Percentiles rank a stretch among this genome's conserved stretches.
phyloP scores from a whole-genome alignment of 2,888 invertebrate genomes.

The Gymnosoma rotundatum region DNA sequence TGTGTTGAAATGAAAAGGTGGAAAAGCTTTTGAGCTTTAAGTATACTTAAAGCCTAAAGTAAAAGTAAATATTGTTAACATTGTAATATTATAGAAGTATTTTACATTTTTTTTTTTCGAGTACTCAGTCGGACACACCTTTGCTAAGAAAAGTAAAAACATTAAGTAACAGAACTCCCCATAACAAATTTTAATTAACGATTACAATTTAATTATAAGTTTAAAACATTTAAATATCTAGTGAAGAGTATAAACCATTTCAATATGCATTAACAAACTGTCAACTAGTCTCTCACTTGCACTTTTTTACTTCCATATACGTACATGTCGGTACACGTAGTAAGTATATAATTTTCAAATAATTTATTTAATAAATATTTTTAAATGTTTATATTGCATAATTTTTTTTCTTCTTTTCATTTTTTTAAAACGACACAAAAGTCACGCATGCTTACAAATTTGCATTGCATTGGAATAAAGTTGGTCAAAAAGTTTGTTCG shows the following conservation, averaged over 20 bases:
- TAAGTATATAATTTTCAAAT: too few species aligned
- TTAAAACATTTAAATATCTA: slow-evolving; percentile 25
- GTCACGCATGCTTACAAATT: slow-evolving; percentile 65
- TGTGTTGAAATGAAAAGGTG: too few species aligned
- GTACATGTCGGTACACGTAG: too few species aligned
- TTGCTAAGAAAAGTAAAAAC: neutral
- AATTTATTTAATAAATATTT: slow-evolving; percentile 13
- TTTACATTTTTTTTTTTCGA: too few species aligned
- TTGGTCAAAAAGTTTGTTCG: slow-evolving; percentile 24
- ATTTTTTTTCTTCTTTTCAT: slow-evolving; percentile 19
- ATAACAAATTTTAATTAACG: slow-evolving; percentile 17
- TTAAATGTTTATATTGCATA: slow-evolving; percentile 54
- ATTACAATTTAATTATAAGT: slow-evolving; percentile 14
- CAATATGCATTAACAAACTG: neutral
- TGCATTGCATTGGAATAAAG: slow-evolving; percentile 43
- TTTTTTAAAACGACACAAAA: slow-evolving; percentile 52
- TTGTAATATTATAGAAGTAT: too few species aligned
- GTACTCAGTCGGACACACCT: neutral
- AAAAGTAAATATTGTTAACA: too few species aligned
- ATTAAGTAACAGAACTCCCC: neutral
- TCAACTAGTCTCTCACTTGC: neutral
- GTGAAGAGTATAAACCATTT: slow-evolving; percentile 1
- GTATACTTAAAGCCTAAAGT: too few species aligned
- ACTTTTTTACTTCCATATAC: too few species aligned
- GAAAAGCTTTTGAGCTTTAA: too few species aligned